Base-by-base conservation (phyloP, 2,113 vertebrate species). In the Eclectus roratus region DNA sequence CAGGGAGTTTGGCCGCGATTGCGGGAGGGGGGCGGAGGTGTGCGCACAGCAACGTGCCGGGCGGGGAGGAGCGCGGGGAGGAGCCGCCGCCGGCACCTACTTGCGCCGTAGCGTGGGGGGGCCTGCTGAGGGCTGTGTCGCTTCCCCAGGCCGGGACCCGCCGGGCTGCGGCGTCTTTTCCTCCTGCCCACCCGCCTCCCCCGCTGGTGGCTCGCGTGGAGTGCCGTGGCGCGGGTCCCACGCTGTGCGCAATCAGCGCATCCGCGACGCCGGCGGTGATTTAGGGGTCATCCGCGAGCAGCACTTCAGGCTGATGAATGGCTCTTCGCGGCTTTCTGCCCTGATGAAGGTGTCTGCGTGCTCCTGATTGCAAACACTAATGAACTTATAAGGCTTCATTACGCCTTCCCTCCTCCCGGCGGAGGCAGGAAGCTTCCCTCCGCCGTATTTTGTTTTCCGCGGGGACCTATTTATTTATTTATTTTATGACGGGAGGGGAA, bases 191-290 rank as follows among this genome's bases (percentile, higher is more conserved):
- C 89, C 92, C 85, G 29, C 10, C 29, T 14, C 50, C 91, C 96
- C 87, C 90, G 21, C 60, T 24, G 82, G 70, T 33, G 85, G 95
- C 76, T 58, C 25, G 69, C 96, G 96, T 87, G 94, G 94, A 93
- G 97, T 94, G 92, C 91, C 60, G 89, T 1, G 77, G 44, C 58
- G 46, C 84, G 91, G 97, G 97, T 97, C 97, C 97, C 98, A 91
- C 94, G 97, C 98, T 98, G 98, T 76, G 98, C 94, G 97, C 97
- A 98, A 98, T 98, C 98, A 98, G 97, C 84, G 97, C 97, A 76
- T 97, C 97, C 85, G 65, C 97, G 85, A 73, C 96, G 81, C 96
- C 91, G 44, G 94, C 94, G 97, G 93, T 82, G 93, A 97, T 97
- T 97, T 97, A 97, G 98, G 98, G 98, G 98, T 98, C 98, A 98